phyloP scores from a whole-genome alignment of 2,113 vertebrate species.

The Solenodon paradoxus region DNA sequence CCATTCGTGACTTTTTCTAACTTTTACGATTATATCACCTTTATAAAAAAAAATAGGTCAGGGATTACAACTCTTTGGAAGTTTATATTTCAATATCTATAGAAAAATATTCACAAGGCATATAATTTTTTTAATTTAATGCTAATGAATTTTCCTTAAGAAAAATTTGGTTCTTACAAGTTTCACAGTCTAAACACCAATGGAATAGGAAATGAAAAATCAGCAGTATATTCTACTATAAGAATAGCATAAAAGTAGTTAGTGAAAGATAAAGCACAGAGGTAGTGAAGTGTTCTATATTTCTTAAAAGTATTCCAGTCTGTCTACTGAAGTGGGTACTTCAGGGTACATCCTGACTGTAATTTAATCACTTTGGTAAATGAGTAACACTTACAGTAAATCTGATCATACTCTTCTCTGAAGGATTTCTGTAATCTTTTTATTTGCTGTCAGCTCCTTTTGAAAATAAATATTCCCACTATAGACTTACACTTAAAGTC shows the following conservation, averaged over 20 bases:
- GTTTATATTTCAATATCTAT: neutral
- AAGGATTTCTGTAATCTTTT: conserved; percentile 51
- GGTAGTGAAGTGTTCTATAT: neutral
- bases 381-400: conserved; percentile 55
- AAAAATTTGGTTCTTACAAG: neutral
- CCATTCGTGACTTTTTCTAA: neutral
- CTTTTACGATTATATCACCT: fast-evolving
- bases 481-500: neutral
- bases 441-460: conserved; percentile 41
- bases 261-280: neutral
- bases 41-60: neutral
- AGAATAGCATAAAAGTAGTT: neutral
- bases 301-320: conserved; percentile 44
- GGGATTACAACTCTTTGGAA: neutral
- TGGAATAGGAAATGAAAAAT: neutral
- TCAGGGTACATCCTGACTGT: conserved; percentile 14
- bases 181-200: neutral
- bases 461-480: conserved; percentile 39
- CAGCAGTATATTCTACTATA: neutral
- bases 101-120: neutral
- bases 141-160: neutral
- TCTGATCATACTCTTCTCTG: conserved; percentile 25
- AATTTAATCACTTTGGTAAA: conserved; percentile 68
- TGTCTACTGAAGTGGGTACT: conserved; percentile 45
- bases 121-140: neutral